These are phyloP conservation scores for Oreochromis aureus DNA, from an alignment of 2,113 vertebrate genomes.

Conservation along the genomic window DNA sequence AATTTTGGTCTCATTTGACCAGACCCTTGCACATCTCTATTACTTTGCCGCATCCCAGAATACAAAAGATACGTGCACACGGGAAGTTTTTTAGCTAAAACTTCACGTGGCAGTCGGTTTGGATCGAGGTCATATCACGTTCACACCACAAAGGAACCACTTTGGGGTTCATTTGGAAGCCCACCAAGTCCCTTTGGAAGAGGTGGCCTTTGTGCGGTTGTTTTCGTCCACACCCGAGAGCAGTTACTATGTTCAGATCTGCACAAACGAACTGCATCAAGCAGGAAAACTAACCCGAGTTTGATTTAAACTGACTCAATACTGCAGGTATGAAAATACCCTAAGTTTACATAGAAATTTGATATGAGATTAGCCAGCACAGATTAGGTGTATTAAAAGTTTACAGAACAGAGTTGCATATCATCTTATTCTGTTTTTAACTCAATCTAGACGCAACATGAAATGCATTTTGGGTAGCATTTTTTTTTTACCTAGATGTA, in stretches of 20 bases:
- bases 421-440: background rate
- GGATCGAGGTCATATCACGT: background rate
- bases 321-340: background rate
- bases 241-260: background rate
- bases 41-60: background rate
- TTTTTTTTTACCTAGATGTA: background rate
- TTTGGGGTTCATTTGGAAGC: background rate
- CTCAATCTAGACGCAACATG: accelerated
- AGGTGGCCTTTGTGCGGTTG: background rate
- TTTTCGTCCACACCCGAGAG: background rate
- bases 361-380: background rate
- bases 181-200: background rate
- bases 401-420: background rate
- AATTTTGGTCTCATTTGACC: background rate
- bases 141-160: background rate
- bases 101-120: background rate
- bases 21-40: background rate
- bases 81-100: background rate
- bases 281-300: background rate
- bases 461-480: background rate
- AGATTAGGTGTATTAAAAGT: background rate
- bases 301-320: background rate
- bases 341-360: background rate
- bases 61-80: background rate
- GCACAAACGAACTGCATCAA: background rate